Percentiles rank a stretch among this genome's conserved stretches.
Evolutionary conservation across 2,113 vertebrate species (phyloP).

Genomic region (Saguinus imperator): DNA sequence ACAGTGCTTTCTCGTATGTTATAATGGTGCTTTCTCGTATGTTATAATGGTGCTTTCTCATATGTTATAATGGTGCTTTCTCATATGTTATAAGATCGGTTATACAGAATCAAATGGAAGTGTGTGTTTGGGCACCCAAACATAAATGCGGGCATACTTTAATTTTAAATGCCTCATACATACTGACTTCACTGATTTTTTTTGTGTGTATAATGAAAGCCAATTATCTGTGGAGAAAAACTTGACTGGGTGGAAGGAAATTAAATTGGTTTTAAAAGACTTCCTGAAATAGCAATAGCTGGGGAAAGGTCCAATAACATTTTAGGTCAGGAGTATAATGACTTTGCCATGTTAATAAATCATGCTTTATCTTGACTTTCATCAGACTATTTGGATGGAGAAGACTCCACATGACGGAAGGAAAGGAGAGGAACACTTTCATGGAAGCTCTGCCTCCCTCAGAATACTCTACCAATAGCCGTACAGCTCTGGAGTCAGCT

Average conservation of each 20-base stretch:
- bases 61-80: not conserved
- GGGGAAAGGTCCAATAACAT: slow-evolving; percentile 80
- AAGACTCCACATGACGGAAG: slow-evolving; percentile 68
- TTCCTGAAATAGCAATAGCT: slow-evolving; percentile 82
- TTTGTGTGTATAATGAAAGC: slow-evolving; percentile 82
- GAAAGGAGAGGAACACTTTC: slow-evolving; percentile 55
- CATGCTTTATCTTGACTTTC: slow-evolving; percentile 80
- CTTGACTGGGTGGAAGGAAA: slow-evolving; percentile 83
- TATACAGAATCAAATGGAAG: slow-evolving; percentile 5
- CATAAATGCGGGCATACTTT: slow-evolving; percentile 39
- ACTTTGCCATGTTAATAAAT: slow-evolving; percentile 82
- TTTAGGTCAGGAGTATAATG: slow-evolving; percentile 82
- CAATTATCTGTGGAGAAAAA: slow-evolving; percentile 86
- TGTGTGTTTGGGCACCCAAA: slow-evolving; percentile 26
- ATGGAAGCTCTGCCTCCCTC: slow-evolving; percentile 16
- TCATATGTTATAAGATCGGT: not conserved
- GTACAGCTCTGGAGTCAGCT: slow-evolving; percentile 54
- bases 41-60: not conserved
- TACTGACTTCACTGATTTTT: slow-evolving; percentile 74
- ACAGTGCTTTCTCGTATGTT: not conserved
- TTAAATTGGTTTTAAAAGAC: slow-evolving; percentile 86
- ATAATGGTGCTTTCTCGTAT: not conserved
- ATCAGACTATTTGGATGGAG: slow-evolving; percentile 77
- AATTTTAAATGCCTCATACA: slow-evolving; percentile 70
- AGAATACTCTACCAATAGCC: slow-evolving; percentile 55